phyloP scores from a whole-genome alignment of 2,888 invertebrate species.

The Thera obeliscata region DNA sequence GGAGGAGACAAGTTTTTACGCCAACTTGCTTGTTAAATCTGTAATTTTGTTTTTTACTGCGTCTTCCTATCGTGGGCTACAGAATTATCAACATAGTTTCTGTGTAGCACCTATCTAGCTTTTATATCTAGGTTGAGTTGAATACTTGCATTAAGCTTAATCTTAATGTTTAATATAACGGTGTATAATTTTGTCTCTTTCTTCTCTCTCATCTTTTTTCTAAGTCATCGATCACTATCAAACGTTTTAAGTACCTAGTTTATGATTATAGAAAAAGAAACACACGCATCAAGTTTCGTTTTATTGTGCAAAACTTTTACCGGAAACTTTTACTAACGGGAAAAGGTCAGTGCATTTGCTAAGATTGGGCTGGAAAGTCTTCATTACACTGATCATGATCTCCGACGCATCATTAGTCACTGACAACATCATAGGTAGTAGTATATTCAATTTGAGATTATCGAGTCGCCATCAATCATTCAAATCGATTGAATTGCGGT shows the following conservation, averaged over 20 bases:
- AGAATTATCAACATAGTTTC: conserved; percentile 29
- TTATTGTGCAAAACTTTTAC: neutral
- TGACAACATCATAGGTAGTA: conserved; percentile 49
- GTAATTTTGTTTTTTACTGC: conserved; percentile 57
- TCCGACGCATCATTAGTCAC: conserved; percentile 56
- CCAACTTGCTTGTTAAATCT: conserved; percentile 53
- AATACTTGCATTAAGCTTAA: neutral
- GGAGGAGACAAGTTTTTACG: conserved; percentile 50
- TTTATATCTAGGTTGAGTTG: conserved; percentile 3
- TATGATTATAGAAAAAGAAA: too few species aligned
- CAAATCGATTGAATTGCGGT: conserved; percentile 31
- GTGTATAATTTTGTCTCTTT: neutral
- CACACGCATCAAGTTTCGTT: too few species aligned
- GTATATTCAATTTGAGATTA: conserved; percentile 55
- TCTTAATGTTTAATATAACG: neutral
- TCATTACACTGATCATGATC: conserved; percentile 44
- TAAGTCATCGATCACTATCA: too few species aligned
- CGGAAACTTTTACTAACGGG: conserved; percentile 5
- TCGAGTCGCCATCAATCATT: conserved; percentile 47
- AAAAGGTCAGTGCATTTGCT: conserved; percentile 14
- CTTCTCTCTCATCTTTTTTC: too few species aligned
- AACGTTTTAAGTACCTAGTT: too few species aligned
- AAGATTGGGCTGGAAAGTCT: conserved; percentile 29
- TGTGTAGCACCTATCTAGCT: conserved; percentile 9
- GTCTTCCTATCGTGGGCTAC: conserved; percentile 40